Evolutionary conservation across 1,140 invertebrate species (phyloP).

Genomic region (Nasonia giraulti): DNA sequence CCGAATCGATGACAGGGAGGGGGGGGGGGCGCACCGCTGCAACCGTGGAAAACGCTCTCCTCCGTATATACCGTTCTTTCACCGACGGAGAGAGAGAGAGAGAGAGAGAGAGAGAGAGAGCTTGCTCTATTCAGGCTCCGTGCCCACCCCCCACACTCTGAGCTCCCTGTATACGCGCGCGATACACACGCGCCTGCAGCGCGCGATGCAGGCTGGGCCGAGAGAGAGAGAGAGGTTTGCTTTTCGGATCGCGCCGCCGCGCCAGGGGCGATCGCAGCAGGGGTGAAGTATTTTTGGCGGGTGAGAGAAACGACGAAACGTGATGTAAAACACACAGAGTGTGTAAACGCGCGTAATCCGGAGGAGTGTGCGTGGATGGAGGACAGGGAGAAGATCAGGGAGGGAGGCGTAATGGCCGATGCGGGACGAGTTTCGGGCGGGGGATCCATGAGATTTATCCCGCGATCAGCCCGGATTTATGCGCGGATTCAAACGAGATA

Average conservation of each 20-base stretch:
- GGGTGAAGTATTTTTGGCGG: no score
- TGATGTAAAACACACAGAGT: not conserved
- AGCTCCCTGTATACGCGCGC: not conserved
- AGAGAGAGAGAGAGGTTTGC: not conserved
- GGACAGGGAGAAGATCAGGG: not conserved
- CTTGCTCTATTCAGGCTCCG: conserved; percentile 29
- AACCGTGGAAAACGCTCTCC: conserved; percentile 8
- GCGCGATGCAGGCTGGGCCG: conserved; percentile 32
- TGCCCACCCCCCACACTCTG: conserved; percentile 23
- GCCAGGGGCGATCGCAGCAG: no score
- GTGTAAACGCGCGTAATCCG: no score
- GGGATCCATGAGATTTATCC: no score
- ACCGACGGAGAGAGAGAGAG: not conserved
- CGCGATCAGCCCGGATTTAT: no score
- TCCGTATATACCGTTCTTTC: conserved; percentile 11
- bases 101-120: not conserved
- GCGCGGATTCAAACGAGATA: no score
- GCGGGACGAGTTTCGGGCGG: not conserved
- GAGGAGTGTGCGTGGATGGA: no score
- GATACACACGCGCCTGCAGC: conserved; percentile 33
- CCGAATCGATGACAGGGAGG: conserved; percentile 31
- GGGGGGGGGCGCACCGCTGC: not conserved
- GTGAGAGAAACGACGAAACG: no score
- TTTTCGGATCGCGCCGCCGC: no score
- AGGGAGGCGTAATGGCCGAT: conserved; percentile 1